Evolutionary conservation across 2,888 invertebrate species (phyloP).

Genomic region (Synergus itoensis): DNA sequence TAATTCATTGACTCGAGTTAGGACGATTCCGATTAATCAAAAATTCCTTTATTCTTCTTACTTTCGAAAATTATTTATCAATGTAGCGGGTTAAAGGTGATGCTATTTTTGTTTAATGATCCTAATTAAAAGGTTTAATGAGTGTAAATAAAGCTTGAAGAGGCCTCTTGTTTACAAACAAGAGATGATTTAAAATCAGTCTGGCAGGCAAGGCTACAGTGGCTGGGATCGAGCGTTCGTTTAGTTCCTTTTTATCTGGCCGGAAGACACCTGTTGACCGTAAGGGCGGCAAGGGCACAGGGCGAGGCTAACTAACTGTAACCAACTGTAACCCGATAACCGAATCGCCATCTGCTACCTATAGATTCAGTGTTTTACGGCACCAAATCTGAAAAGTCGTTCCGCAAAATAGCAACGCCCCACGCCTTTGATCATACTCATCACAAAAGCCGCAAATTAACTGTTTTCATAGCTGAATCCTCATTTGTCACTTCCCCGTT

Average conservation of each 20-base stretch:
- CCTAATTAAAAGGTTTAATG: neutral
- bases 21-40: constrained; percentile 9
- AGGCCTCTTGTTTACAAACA: constrained; percentile 54
- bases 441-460: constrained; percentile 34
- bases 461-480: constrained; percentile 63
- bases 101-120: no score
- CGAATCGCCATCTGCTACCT: constrained; percentile 54
- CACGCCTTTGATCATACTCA: constrained; percentile 7
- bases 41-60: neutral
- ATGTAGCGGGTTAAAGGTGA: neutral
- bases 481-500: constrained; percentile 63
- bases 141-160: neutral
- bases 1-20: constrained; percentile 11
- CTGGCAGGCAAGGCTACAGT: neutral
- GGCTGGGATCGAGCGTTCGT: constrained; percentile 23
- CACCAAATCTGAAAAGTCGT: constrained; percentile 31
- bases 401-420: constrained; percentile 16
- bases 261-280: constrained; percentile 60
- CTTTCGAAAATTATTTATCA: neutral
- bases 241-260: constrained; percentile 42
- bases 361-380: constrained; percentile 10
- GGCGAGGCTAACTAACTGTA: constrained; percentile 53
- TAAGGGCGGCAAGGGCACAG: constrained; percentile 44
- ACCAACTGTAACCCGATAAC: constrained; percentile 58
- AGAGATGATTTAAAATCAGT: constrained; percentile 19